phyloP scores from a whole-genome alignment of 2,888 invertebrate species.

The Philonicus albiceps region DNA sequence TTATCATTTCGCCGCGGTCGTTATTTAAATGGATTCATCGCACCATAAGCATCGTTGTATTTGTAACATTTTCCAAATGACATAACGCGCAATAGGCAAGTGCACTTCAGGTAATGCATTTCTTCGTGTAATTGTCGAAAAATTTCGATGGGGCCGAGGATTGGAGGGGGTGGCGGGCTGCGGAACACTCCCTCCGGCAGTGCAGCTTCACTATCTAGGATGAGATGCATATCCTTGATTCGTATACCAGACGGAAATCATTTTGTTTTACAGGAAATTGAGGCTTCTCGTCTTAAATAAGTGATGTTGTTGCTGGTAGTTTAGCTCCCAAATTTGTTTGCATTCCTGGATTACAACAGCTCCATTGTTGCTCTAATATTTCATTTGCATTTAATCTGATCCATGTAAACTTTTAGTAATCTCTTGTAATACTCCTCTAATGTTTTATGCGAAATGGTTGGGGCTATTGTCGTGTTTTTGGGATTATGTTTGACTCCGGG shows the following conservation, averaged over 20 bases:
- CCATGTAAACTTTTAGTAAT: neutral
- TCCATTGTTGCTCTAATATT: neutral
- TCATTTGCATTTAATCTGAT: neutral
- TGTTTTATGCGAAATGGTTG: neutral
- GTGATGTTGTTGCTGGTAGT: neutral
- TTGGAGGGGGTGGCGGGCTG: no score
- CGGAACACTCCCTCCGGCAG: neutral
- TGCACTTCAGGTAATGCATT: constrained; percentile 34
- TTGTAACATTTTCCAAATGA: constrained; percentile 26
- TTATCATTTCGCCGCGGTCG: constrained; percentile 19
- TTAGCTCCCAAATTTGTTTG: neutral
- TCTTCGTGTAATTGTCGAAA: constrained; percentile 30
- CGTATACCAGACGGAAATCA: neutral
- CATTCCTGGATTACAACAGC: neutral
- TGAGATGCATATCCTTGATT: neutral
- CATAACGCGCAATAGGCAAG: constrained; percentile 23
- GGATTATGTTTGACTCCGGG: neutral
- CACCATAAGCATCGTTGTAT: neutral
- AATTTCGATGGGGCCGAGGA: neutral
- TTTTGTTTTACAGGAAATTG: neutral
- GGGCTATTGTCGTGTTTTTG: neutral
- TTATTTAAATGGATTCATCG: constrained; percentile 30
- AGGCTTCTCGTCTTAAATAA: neutral
- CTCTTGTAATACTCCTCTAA: neutral
- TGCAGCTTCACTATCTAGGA: neutral